Percentiles rank a stretch among this genome's conserved stretches.
Conservation (phyloP, 2,888 invertebrate species). For the Priocnemis perturbator region DNA sequence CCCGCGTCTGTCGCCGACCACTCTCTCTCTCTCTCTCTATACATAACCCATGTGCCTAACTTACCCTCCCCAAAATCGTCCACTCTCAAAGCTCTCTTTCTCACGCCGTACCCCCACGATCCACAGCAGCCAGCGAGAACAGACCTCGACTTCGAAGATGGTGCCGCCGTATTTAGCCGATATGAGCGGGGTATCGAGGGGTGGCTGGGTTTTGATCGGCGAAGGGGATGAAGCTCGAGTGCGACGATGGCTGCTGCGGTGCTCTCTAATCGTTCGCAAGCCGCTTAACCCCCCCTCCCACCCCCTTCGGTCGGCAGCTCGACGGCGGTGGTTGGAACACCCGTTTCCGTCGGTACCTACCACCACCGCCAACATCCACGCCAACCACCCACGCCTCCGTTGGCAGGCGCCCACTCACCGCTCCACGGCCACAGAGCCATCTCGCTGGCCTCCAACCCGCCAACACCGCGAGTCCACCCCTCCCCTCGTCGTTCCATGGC, state of each 20-base stretch:
- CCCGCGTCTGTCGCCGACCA: too few relatives aligned
- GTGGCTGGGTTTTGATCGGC: conserved; percentile 56
- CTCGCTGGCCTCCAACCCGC: not conserved
- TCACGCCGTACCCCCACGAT: too few relatives aligned
- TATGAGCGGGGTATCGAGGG: conserved; percentile 23
- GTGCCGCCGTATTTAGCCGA: conserved; percentile 47
- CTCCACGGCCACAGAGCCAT: not conserved
- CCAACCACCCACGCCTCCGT: conserved; percentile 10
- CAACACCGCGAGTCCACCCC: too few relatives aligned
- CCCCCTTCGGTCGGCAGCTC: conserved; percentile 36
- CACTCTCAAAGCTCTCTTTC: too few relatives aligned
- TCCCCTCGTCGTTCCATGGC: too few relatives aligned
- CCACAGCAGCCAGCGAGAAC: too few relatives aligned
- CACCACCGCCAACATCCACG: conserved; percentile 10
- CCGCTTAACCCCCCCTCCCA: conserved; percentile 60
- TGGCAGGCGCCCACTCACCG: not conserved
- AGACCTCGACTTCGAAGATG: too few relatives aligned
- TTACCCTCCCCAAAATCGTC: too few relatives aligned
- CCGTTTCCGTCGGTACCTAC: conserved; percentile 34
- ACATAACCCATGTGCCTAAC: too few relatives aligned
- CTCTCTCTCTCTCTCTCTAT: too few relatives aligned
- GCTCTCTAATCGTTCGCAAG: conserved; percentile 67
- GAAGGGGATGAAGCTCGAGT: conserved; percentile 53
- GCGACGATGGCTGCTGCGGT: conserved; percentile 50
- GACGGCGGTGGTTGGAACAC: conserved; percentile 33